phyloP scores from a whole-genome alignment of 2,888 invertebrate species.

The Anorthoa munda region DNA sequence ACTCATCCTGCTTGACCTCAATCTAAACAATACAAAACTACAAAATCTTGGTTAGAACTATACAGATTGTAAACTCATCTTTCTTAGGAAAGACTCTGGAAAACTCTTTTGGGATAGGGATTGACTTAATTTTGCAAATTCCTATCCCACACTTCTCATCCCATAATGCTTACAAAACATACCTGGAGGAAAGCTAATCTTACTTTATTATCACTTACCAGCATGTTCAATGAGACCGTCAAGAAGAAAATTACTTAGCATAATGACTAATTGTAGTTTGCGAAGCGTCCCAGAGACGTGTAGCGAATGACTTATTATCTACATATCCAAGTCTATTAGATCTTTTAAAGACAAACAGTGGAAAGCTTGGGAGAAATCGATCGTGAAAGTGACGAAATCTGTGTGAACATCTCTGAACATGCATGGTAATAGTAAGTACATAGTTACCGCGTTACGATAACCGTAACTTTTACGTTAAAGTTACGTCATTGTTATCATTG shows the following conservation, averaged over 20 bases:
- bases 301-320: constrained; percentile 58
- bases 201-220: constrained; percentile 25
- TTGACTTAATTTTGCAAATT: background rate
- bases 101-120: background rate
- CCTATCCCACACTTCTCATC: background rate
- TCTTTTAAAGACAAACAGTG: constrained; percentile 71
- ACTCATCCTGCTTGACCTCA: background rate
- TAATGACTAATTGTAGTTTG: constrained; percentile 55
- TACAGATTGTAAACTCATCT: background rate
- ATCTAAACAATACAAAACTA: background rate
- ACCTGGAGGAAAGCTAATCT: constrained; percentile 23
- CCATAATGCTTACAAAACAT: constrained; percentile 7
- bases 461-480: constrained; percentile 25
- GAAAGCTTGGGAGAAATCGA: constrained; percentile 84
- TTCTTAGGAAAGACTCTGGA: background rate
- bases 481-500: constrained; percentile 41
- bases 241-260: constrained; percentile 44
- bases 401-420: constrained; percentile 74
- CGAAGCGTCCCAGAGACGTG: constrained; percentile 52
- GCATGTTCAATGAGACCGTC: constrained; percentile 13
- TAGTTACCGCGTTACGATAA: constrained; percentile 49
- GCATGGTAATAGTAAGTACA: constrained; percentile 41
- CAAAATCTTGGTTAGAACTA: background rate
- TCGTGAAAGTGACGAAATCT: constrained; percentile 85
- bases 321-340: constrained; percentile 62